phyloP scores from a whole-genome alignment of 2,113 vertebrate genomes.

The Mustelus asterias region DNA sequence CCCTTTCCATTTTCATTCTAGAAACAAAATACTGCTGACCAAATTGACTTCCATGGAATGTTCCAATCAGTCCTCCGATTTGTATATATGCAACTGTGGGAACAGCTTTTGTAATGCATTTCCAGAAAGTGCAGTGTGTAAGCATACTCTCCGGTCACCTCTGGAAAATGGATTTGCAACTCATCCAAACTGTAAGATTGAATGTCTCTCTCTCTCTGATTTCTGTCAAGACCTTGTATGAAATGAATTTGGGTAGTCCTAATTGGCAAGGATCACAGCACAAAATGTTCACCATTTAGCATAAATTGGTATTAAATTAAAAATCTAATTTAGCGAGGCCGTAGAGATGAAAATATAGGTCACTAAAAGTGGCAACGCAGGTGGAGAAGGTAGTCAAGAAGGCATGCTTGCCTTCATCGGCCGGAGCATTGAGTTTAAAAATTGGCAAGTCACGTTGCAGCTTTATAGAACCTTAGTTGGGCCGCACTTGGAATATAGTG shows the following conservation, averaged over 20 bases:
- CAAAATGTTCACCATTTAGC: neutral
- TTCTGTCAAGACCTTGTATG: neutral
- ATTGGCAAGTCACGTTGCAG: too few relatives aligned
- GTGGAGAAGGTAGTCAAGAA: too few relatives aligned
- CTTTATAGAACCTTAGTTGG: too few relatives aligned
- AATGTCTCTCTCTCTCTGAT: neutral
- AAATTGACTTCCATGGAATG: neutral
- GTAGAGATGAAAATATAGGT: neutral
- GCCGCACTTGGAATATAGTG: too few relatives aligned
- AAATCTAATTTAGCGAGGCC: neutral
- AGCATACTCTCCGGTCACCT: neutral
- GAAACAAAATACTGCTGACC: neutral
- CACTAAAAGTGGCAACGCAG: too few relatives aligned
- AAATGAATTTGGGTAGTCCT: neutral
- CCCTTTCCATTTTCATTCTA: neutral
- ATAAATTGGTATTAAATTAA: neutral
- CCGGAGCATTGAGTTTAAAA: too few relatives aligned
- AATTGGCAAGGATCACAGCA: neutral
- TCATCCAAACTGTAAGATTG: neutral
- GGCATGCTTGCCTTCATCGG: too few relatives aligned
- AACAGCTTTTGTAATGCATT: neutral
- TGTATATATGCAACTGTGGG: neutral
- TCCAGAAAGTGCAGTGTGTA: neutral
- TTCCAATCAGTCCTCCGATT: neutral
- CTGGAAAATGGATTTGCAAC: neutral